Evolutionary conservation across 1,140 invertebrate species (phyloP).

Genomic region (Spodoptera frugiperda): DNA sequence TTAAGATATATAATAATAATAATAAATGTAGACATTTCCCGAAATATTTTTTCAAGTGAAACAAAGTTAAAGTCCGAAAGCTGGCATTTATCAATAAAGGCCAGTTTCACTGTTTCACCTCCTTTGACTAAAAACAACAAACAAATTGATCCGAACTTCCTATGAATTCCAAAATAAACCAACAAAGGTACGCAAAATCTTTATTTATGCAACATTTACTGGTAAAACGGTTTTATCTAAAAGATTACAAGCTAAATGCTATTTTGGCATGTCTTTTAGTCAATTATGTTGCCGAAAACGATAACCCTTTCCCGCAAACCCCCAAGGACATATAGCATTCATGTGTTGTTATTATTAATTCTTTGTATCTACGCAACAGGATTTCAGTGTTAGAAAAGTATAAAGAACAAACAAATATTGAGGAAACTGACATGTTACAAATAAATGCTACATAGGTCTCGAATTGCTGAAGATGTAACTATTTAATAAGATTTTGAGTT

Average conservation of each 20-base stretch:
- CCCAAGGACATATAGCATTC: conserved; percentile 39
- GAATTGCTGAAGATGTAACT: too few relatives aligned
- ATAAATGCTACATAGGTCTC: too few relatives aligned
- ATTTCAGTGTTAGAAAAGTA: neutral
- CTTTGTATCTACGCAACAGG: conserved; percentile 22
- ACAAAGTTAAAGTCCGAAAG: neutral
- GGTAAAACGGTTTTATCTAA: neutral
- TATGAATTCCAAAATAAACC: neutral
- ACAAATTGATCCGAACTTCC: too few relatives aligned
- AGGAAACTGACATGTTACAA: too few relatives aligned
- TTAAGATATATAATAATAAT: too few relatives aligned
- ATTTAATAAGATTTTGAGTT: too few relatives aligned
- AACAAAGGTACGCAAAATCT: neutral
- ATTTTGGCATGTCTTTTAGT: conserved; percentile 16
- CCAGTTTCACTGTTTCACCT: too few relatives aligned
- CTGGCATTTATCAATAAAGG: too few relatives aligned
- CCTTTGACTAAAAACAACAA: too few relatives aligned
- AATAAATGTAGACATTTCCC: too few relatives aligned
- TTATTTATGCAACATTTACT: too few relatives aligned
- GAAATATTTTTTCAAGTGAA: neutral
- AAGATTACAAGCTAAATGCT: conserved; percentile 7
- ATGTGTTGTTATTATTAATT: conserved; percentile 47
- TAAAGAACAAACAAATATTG: conserved; percentile 4
- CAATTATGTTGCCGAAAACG: conserved; percentile 14
- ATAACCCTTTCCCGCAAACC: conserved; percentile 22